Base-by-base conservation (phyloP, 1,140 invertebrate genomes). In the Globodera ellingtonae region DNA sequence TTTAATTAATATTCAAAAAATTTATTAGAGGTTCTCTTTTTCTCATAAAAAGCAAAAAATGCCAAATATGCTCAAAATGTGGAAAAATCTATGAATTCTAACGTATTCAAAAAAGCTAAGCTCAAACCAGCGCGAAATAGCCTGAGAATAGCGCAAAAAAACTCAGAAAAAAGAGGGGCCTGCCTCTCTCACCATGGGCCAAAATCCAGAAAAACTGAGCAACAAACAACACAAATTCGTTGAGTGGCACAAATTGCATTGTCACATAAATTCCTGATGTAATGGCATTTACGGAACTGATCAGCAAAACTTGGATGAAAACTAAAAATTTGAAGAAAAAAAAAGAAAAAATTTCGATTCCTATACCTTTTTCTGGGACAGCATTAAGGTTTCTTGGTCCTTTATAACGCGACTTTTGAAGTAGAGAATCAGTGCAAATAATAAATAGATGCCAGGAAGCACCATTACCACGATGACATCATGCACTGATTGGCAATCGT, bases 251-350 rank as follows among this genome's bases (percentile, higher is more conserved):
- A 65, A 81, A 81, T 46, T 81, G 79, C 66, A 81, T 80, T 52
- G 48, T 72, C 15, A 81, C 67, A 66, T 81, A 80, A 59, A 81
- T 81, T 4, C 35, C 79, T 35, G 80, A 35, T 7, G 75, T 67
- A 18, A 44, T 81, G 0, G 80, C 80, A 71, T 81, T 81, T 24
- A 72, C 48, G 13, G n/a, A 52, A 47, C 80, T 81, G 18, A 81
- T 80, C n/a, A 81, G n/a, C 35, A 81, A 35, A 10, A 81, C 79
- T 80, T 81, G 80, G 21, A 81, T 48, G 79, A 81, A 81, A 24
- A 75, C 80, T 81, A 46, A 67, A 82, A 44, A n/a, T n/a, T n/a
- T n/a, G n/a, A 9, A 8, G 7, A 72, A 7, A 56, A 75, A 65
- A 13, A 9, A 52, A 8, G 15, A 52, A 52, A n/a, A 10, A 52